Evolutionary conservation across 1,140 invertebrate species (phyloP), one percentile per base, ranked within the genome.

Genomic region (Episyrphus balteatus): DNA sequence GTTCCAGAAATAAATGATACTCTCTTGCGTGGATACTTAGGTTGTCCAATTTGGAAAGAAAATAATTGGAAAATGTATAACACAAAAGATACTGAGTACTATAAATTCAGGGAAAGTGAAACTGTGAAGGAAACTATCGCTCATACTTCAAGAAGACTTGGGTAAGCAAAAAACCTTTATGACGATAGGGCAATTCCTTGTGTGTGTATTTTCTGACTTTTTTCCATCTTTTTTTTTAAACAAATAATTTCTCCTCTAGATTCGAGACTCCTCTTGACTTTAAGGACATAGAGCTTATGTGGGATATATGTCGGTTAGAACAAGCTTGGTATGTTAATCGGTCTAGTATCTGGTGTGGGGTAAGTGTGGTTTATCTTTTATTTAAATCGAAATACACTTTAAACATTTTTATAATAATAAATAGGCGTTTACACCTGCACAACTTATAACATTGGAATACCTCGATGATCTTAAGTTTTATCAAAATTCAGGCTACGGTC

Each of bases 401-500:
- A n/a, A n/a, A n/a, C n/a, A n/a, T n/a, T n/a, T n/a, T n/a, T n/a
- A n/a, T n/a, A n/a, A n/a, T n/a, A n/a, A n/a, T n/a, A n/a, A n/a
- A n/a, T 45, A 75, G 54, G 77, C 75, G 11, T 86, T 89, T 55
- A 77, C 73, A 40, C 77, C 78, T 47, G 75, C 83, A 37, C 83
- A 89, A 54, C 67, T 88, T 1, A 71, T 77, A 51, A 62, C 85
- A 3, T 48, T 92, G 26, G 87, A 92, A 58, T 92, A 90, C 58
- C 68, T 73, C 1, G 81, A 87, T 61, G 88, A 92, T 69, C 64
- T 92, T 8, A 74, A 84, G 58, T 80, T 82, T 51, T 91, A 84
- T 58, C 88, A 87, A 64, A 79, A 77, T 46, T 75, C 78, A 44
- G 84, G 86, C 5, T 84, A 86, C 59, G 88, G 86, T 1, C 78